Percentiles rank a stretch among this genome's conserved stretches.
Evolutionary conservation across 2,113 vertebrate genomes (phyloP).

Genomic region (Macaca mulatta): DNA sequence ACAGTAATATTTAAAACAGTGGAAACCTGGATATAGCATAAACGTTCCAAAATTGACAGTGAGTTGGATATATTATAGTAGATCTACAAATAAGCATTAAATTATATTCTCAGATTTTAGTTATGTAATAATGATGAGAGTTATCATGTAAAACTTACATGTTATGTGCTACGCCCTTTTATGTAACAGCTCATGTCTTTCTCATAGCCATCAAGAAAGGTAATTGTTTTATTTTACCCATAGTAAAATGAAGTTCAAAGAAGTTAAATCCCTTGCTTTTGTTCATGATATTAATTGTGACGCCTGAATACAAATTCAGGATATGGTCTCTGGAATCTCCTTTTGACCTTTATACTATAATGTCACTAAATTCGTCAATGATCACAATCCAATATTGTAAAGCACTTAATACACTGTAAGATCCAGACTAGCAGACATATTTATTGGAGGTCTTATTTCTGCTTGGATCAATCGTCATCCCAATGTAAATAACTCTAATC

Average conservation of each 20-base stretch:
- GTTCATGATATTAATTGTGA: neutral
- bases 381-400: neutral
- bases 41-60: neutral
- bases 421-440: accelerated
- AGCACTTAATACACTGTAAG: neutral
- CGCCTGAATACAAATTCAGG: neutral
- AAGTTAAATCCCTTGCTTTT: neutral
- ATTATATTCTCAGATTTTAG: neutral
- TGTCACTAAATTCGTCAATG: neutral
- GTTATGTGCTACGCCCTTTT: neutral
- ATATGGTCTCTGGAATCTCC: neutral
- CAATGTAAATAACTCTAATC: neutral
- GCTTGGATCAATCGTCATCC: accelerated
- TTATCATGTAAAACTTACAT: neutral
- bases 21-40: neutral
- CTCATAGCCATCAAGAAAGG: neutral
- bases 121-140: neutral
- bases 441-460: neutral
- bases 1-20: neutral
- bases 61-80: neutral
- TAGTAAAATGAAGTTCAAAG: neutral
- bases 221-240: neutral
- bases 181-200: neutral
- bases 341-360: neutral
- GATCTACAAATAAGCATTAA: neutral